These are phyloP conservation scores for Progne subis DNA, from an alignment of 2,113 vertebrate species.

Conservation along the genomic window DNA sequence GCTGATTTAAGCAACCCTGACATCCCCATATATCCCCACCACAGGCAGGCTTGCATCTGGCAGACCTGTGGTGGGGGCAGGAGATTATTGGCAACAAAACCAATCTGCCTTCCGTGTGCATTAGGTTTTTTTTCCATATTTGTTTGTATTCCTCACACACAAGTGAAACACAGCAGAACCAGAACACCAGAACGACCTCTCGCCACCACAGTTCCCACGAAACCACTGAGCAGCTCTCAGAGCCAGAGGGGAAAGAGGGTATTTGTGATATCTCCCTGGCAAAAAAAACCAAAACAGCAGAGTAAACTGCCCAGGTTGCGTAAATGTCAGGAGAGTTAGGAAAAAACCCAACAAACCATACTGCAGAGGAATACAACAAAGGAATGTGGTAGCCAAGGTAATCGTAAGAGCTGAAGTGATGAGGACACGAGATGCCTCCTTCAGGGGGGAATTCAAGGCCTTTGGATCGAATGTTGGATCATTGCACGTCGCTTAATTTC, in stretches of 20 bases:
- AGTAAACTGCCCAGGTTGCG: background rate
- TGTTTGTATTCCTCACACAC: background rate
- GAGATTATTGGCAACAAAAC: background rate
- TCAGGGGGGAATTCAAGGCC: background rate
- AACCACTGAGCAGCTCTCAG: background rate
- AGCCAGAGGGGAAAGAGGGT: background rate
- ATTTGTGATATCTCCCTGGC: background rate
- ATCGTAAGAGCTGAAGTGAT: background rate
- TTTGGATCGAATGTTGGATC: background rate
- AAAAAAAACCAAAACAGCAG: background rate
- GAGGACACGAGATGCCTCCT: background rate
- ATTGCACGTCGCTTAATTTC: background rate
- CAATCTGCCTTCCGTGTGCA: background rate
- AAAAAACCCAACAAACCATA: background rate
- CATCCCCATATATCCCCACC: background rate
- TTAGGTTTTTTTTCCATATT: background rate
- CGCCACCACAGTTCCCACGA: background rate
- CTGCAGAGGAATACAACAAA: background rate
- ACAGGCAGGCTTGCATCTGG: background rate
- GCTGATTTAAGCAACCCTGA: background rate
- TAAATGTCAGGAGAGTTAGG: background rate
- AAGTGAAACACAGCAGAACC: background rate
- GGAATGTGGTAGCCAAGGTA: background rate
- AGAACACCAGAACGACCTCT: background rate
- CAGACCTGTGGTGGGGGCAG: background rate